phyloP scores from a whole-genome alignment of 2,113 vertebrate species.

The Mormoops blainvillei region DNA sequence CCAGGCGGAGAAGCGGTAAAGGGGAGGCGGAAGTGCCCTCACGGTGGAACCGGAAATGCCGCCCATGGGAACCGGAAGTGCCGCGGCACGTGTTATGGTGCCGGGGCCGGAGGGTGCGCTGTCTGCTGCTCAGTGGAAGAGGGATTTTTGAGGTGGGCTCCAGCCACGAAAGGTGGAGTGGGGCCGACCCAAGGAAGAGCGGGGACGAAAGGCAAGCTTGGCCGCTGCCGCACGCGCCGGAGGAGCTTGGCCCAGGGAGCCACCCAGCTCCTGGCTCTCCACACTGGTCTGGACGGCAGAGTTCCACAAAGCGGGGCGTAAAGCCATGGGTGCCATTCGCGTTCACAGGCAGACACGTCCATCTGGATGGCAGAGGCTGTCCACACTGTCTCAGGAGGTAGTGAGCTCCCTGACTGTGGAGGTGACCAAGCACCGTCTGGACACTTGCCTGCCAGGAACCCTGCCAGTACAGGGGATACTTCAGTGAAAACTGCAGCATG shows the following conservation, averaged over 20 bases:
- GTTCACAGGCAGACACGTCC: accelerated
- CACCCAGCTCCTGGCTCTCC: not conserved
- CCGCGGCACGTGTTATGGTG: accelerated
- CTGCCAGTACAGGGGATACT: not conserved
- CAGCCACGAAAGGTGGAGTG: accelerated
- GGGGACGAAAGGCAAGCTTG: not conserved
- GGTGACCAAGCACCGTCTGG: not conserved
- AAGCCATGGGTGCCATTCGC: not conserved
- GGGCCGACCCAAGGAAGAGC: not conserved
- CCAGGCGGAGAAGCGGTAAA: accelerated
- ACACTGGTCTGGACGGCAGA: not conserved
- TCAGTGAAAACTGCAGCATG: not conserved
- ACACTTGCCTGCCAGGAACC: not conserved
- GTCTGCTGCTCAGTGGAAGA: accelerated
- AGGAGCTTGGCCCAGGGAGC: not conserved
- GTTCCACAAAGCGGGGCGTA: accelerated
- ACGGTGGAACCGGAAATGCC: not conserved
- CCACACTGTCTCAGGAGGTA: not conserved
- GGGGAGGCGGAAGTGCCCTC: not conserved
- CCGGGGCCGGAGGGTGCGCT: no score
- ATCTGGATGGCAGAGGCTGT: not conserved
- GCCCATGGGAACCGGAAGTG: not conserved
- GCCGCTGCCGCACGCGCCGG: accelerated
- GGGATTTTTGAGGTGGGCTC: not conserved
- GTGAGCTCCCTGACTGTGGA: not conserved